These are phyloP conservation scores for Gymnarchus niloticus DNA, from an alignment of 2,113 vertebrate species.

Conservation along the genomic window DNA sequence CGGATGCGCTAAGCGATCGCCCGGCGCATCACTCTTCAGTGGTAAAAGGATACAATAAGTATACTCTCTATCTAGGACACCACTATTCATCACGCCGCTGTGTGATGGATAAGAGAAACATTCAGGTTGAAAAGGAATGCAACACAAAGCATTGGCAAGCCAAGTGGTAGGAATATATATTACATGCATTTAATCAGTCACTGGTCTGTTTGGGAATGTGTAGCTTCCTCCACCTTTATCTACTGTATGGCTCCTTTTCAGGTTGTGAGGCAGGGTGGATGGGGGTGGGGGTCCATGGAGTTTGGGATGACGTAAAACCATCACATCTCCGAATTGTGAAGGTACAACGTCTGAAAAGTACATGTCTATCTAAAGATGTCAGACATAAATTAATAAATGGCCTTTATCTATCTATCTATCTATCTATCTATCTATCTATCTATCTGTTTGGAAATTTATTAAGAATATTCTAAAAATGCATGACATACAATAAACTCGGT, in stretches of 20 bases:
- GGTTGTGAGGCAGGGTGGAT: neutral
- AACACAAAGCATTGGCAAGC: constrained; percentile 59
- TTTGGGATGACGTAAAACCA: neutral
- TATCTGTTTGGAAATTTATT: no score
- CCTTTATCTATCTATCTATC: no score
- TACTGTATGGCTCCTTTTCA: constrained; percentile 21
- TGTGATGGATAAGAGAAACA: constrained; percentile 57
- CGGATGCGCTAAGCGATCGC: neutral
- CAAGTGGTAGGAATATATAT: constrained; percentile 61
- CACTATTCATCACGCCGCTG: constrained; percentile 57
- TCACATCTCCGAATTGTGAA: neutral
- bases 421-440: no score
- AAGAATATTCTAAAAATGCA: neutral
- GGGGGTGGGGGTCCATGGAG: neutral
- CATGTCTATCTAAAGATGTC: neutral
- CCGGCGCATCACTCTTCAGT: neutral
- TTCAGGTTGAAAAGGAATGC: constrained; percentile 61
- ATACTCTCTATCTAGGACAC: no score
- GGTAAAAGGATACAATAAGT: constrained; percentile 23
- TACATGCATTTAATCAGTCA: constrained; percentile 66
- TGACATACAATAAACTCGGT: neutral
- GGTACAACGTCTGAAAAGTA: neutral
- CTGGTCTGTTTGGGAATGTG: constrained; percentile 43
- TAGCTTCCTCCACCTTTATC: neutral
- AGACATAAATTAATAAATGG: neutral